Evolutionary conservation across 1,140 invertebrate species (phyloP), one percentile per base, ranked within the genome.

Genomic region (Drosophila paulistorum): DNA sequence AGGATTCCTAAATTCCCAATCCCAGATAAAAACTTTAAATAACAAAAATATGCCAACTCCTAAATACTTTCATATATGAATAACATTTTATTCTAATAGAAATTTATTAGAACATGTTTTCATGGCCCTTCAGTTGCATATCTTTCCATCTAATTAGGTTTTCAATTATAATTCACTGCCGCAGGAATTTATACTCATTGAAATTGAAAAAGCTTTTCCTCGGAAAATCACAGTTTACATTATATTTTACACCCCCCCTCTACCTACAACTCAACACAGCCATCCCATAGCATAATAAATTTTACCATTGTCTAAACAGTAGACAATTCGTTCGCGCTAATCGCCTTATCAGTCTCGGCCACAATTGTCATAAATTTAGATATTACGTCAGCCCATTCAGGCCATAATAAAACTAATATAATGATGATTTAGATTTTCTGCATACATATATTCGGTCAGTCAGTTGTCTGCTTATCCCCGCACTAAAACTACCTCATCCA

Each of bases 311-410:
- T 51, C 45, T 51, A 51, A 51, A 51, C 45, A 11, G 17, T 51
- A 48, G 45, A 48, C 45, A 20, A 17, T 48, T 20, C 45, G 45
- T 14, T 45, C 1, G 30, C n/a, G 37, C 14, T n/a, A 37, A 62
- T 37, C 51, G 23, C 17, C 48, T 54, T 68, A 37, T 17, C 33
- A 62, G 39, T 62, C 45, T 20, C 17, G 17, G 17, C 45, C 48
- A 60, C 20, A 60, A 60, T 37, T 39, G 58, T 6, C 23, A 67
- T 67, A 67, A 67, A 54, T 51, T 71, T 59, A 11, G 3, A 0
- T 9, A 62, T 59, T 35, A 57, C 54, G 54, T 70, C 62, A 70
- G 68, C 63, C 14, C 13, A 7, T 13, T 30, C 39, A 23, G n/a
- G 13, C 17, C 13, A 51, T 14, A 41, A 33, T 14, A 41, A 58